These are phyloP conservation scores for Aurelia aurita DNA, from an alignment of 30 jellyfish, hydroid and myxozoan genomes.

Conservation along the genomic window DNA sequence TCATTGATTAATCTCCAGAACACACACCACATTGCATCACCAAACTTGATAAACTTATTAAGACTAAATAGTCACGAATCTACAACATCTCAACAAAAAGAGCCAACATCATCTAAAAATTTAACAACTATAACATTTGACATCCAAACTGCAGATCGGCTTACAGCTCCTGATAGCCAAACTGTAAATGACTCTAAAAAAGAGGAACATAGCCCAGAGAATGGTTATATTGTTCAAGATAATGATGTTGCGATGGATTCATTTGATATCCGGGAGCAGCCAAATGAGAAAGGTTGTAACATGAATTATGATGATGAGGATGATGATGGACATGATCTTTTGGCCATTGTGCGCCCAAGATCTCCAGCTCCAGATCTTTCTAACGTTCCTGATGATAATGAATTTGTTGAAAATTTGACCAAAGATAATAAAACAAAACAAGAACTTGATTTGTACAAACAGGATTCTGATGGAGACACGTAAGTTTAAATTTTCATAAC, in stretches of 20 bases:
- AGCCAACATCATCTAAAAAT: background rate
- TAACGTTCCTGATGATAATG: background rate
- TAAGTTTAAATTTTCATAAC: background rate
- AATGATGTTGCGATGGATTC: background rate
- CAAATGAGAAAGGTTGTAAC: background rate
- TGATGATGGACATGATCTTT: background rate
- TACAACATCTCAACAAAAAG: background rate
- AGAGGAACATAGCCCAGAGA: too few relatives aligned
- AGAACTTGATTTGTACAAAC: slow-evolving; percentile 18
- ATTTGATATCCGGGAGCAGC: slow-evolving; percentile 8
- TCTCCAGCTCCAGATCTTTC: background rate
- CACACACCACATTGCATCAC: too few relatives aligned
- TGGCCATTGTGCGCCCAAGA: slow-evolving; percentile 16
- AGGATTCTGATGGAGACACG: slow-evolving; percentile 74
- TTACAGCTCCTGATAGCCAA: too few relatives aligned
- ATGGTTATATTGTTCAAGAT: background rate
- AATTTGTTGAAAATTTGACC: background rate
- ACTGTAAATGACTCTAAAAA: too few relatives aligned
- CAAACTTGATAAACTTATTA: too few relatives aligned
- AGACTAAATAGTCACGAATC: background rate
- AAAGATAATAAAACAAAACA: background rate
- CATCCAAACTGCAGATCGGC: too few relatives aligned
- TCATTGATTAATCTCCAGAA: background rate
- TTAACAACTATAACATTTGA: too few relatives aligned
- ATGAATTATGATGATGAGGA: background rate